phyloP scores from a whole-genome alignment of 2,888 invertebrate genomes.

The Amiota communis region DNA sequence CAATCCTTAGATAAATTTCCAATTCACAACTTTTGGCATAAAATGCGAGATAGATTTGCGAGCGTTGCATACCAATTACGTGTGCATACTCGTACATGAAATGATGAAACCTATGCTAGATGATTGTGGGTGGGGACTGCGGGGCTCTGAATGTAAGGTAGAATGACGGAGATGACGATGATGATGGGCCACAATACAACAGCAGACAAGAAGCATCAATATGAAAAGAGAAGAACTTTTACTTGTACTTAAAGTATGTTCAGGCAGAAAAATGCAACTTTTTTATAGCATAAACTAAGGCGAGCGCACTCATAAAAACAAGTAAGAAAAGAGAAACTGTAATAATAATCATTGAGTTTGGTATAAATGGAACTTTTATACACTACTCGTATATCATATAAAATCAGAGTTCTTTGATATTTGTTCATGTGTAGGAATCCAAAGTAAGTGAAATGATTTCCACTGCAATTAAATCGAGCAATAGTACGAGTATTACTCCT shows the following conservation, averaged over 20 bases:
- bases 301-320: background rate
- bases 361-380: no score
- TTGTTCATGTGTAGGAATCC: no score
- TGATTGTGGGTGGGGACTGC: no score
- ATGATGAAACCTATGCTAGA: background rate
- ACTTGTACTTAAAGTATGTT: slow-evolving; percentile 4
- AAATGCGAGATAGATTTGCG: slow-evolving; percentile 36
- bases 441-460: no score
- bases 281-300: background rate
- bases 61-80: slow-evolving; percentile 33
- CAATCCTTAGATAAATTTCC: slow-evolving; percentile 31
- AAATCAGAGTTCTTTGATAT: no score
- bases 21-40: slow-evolving; percentile 41
- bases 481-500: no score
- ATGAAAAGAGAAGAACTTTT: slow-evolving; percentile 11
- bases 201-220: background rate
- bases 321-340: background rate
- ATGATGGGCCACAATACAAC: background rate
- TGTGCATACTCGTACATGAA: slow-evolving; percentile 3
- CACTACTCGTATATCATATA: no score
- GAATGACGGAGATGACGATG: background rate
- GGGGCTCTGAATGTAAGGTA: no score
- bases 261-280: slow-evolving; percentile 25
- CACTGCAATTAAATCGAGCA: no score
- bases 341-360: background rate